Percentiles rank a stretch among this genome's conserved stretches.
These are phyloP conservation scores for Meloidogyne exigua DNA, from an alignment of 1,140 invertebrate species.

Conservation along the genomic window DNA sequence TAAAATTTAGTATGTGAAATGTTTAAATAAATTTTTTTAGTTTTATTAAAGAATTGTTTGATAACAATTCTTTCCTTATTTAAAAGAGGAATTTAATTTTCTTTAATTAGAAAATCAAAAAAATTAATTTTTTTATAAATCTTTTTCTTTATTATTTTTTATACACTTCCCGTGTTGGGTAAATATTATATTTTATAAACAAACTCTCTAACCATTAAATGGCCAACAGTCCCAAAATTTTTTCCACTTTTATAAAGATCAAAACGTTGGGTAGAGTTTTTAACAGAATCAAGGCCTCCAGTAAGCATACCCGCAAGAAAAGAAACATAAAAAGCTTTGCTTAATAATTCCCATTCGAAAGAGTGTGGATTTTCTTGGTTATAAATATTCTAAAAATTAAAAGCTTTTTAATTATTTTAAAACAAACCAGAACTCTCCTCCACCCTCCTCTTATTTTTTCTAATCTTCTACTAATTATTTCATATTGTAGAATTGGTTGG, in stretches of 20 bases:
- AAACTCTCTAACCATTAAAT: neutral
- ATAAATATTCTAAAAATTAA: constrained; percentile 15
- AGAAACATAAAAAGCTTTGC: neutral
- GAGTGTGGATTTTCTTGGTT: neutral
- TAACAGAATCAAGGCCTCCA: neutral
- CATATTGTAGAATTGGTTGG: neutral
- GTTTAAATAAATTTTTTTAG: too few species aligned
- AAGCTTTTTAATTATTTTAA: neutral
- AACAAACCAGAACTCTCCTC: constrained; percentile 3
- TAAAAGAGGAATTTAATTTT: too few species aligned
- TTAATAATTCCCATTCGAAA: constrained; percentile 12
- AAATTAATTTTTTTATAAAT: too few species aligned
- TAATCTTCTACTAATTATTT: neutral
- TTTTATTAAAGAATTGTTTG: too few species aligned
- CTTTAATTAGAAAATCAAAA: too few species aligned
- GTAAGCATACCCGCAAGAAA: neutral
- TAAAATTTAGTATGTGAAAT: too few species aligned
- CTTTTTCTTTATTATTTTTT: too few species aligned
- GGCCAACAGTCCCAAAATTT: neutral
- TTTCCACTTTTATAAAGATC: constrained; percentile 14
- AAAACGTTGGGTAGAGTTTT: constrained; percentile 6
- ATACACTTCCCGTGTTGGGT: too few species aligned
- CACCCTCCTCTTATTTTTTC: neutral
- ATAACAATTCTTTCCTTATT: too few species aligned
- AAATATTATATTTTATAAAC: too few species aligned